Base-by-base conservation (phyloP, 2,113 vertebrate genomes). In the Carlito syrichta region DNA sequence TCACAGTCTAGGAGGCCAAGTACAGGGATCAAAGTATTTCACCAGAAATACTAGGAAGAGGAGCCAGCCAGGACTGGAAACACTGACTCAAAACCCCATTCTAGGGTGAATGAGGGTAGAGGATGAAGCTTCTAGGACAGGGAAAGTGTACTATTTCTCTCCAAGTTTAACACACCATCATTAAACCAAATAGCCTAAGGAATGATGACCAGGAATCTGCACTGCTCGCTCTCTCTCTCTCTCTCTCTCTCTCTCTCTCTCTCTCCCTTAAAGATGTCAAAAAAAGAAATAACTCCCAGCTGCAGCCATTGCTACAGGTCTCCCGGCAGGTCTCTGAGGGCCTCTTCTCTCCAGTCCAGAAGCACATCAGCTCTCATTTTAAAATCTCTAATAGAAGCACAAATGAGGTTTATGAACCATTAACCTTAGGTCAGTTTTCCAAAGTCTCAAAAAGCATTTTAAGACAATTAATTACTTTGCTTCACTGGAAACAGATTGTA, bases 371-470 rank as follows among this genome's bases (percentile, higher is more conserved):
- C 71, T 98, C 86, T 95, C 82, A 78, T 96, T 97, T 95, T 86
- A 96, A 96, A 94, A 91, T 98, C 96, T 97, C 94, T 97, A 97
- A 96, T 95, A 94, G 97, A 97, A 98, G 90, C 71, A 96, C 86
- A 97, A 98, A 98, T 97, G 97, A 97, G 96, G 98, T 97, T 97
- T 97, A 98, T 97, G 98, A 98, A 94, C 94, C 96, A 97, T 98
- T 98, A 98, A 98, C 97, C 98, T 98, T 96, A 96, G 97, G 97
- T 98, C 95, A 97, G 89, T 98, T 98, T 98, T 97, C 90, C 93
- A 85, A 98, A 97, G 89, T 98, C 95, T 97, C 69, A 91, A 92
- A 93, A 97, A 97, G 86, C 94, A 97, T 97, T 98, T 98, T 90
- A 96, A 98, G 98, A 94, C 95, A 98, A 98, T 98, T 97, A 97